Base-by-base conservation (phyloP, 1,140 invertebrate genomes). In the Lutraria rhynchaena region DNA sequence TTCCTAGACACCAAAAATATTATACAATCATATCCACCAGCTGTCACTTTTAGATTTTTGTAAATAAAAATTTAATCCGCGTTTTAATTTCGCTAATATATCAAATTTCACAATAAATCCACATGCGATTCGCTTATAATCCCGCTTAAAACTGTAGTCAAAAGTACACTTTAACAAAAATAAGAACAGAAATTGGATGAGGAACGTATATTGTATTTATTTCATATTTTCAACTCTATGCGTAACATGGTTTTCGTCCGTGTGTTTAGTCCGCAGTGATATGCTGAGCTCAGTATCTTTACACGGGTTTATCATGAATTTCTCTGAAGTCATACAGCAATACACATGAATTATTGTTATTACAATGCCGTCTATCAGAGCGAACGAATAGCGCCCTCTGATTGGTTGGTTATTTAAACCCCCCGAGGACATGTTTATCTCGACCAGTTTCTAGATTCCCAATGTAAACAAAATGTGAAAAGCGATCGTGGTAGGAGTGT, bases 321-420 rank as follows among this genome's bases (percentile, higher is more conserved):
- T 67, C 61, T 46, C 49, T 53, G 37, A 58, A 80, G 63, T 80
- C 63, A 70, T 70, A 55, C 76, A 35, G 76, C 76, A 80, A 80
- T 80, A 80, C 76, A 80, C 76, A 80, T 80, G 76, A 80, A 67
- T 58, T 80, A 80, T 80, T 80, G 76, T 80, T 80, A 80, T 80
- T 80, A 80, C 76, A 80, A 80, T 80, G 65, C 63, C 60, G 76
- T 80, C 76, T 80, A 80, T 80, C 76, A 69, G 76, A 70, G 57
- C 51, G 49, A 80, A 29, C 33, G 65, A 80, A 70, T 70, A 60
- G 3, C 29, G 37, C 76, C 44, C 11, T 57, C 37, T 80, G 61
- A 80, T 80, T 80, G 76, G 76, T 24, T 70, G 53, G 37, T 27
- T 69, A 51, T 80, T 80, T 80, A 80, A 80, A 80, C 63, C 76